phyloP scores from a whole-genome alignment of 2,113 vertebrate genomes.

The Lophochroa leadbeateri region DNA sequence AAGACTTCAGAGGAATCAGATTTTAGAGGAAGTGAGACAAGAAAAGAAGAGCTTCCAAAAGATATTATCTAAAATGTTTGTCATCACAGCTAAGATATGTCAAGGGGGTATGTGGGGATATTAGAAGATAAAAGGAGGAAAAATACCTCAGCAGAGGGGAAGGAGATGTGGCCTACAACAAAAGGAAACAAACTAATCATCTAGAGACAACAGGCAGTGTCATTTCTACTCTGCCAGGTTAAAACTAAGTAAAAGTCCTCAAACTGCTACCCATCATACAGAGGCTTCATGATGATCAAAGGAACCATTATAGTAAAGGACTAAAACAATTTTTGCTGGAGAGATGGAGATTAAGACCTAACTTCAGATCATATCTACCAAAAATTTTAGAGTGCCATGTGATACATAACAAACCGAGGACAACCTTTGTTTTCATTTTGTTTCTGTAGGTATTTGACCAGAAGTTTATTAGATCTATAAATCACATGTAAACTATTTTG shows the following conservation, averaged over 20 bases:
- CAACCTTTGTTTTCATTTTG: not conserved
- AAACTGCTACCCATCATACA: not conserved
- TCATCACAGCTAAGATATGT: not conserved
- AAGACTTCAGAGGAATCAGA: not conserved
- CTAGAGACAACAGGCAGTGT: not conserved
- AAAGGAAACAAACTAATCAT: not conserved
- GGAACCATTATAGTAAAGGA: not conserved
- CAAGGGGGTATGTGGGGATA: not conserved
- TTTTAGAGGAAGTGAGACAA: not conserved
- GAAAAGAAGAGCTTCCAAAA: not conserved
- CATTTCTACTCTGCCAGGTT: not conserved
- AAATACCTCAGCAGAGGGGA: not conserved
- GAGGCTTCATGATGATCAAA: not conserved
- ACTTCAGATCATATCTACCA: not conserved
- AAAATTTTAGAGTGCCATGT: not conserved
- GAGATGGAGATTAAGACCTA: not conserved
- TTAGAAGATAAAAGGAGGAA: not conserved
- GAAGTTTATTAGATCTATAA: not conserved
- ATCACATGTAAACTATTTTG: not conserved
- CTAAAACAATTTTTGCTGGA: not conserved
- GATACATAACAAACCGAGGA: not conserved
- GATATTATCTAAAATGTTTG: not conserved
- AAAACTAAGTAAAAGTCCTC: not conserved
- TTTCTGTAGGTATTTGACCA: not conserved
- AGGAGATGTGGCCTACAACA: not conserved